Base-by-base conservation (phyloP, 2,888 invertebrate species). In the Apantesis nais region DNA sequence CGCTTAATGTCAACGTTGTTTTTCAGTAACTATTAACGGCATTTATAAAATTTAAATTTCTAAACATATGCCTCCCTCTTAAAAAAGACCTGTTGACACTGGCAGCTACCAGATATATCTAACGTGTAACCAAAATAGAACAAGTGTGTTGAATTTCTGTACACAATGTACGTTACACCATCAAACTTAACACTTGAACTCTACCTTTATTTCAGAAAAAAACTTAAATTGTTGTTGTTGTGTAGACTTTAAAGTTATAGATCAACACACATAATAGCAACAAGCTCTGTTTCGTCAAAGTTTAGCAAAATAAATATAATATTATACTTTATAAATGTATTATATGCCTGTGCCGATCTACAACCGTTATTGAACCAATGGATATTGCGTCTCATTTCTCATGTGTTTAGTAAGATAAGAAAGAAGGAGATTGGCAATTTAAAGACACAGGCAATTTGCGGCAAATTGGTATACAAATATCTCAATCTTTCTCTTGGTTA, bases 51-150 rank as follows among this genome's bases (percentile, higher is more conserved):
- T 16, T 44, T 19, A 48, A 19, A 48, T 48, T 22, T 19, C 7
- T 48, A 8, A 8, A 48, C 48, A 44, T 44, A 19, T 19, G 19
- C 44, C 44, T 16, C 44, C 44, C 14, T 48, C 0, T 9, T 22
- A 0, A n/a, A 48, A 44, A 48, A 22, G 22, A 7, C 34, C 34
- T 4, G 34, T 34, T 34, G 34, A 34, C 7, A 48, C 19, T 48
- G 22, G 8, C 19, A 52, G 48, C 22, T 52, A n/a, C 48, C 48
- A 11, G 9, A 52, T 25, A 29, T 14, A 16, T 29, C 29, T 29
- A 58, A 34, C 14, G 58, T 67, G 74, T 78, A 78, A 81, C 78
- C 78, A 74, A 79, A 76, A 72, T 58, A 80, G 80, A 72, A 73
- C 61, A 34, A 60, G 25, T 62, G n/a, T n/a, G 5, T 65, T 31